phyloP scores from a whole-genome alignment of 1,140 invertebrate species.

The Drosophila suzukii region DNA sequence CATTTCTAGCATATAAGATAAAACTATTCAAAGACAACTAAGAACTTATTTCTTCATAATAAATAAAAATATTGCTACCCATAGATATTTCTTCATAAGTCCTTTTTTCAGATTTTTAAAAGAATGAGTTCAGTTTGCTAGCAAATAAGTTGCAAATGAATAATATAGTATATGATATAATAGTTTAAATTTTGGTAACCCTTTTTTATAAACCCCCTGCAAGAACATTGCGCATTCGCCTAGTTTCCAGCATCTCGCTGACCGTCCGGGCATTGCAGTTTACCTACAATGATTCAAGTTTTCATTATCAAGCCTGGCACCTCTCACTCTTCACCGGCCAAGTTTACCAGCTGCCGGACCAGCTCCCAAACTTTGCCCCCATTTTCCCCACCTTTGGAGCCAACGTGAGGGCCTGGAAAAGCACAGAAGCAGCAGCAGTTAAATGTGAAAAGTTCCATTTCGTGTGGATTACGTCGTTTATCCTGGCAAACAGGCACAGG shows the following conservation, averaged over 20 bases:
- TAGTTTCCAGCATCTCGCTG: neutral
- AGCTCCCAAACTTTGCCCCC: conserved; percentile 6
- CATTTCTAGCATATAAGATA: neutral
- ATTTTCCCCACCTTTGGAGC: conserved; percentile 7
- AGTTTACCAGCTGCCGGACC: conserved; percentile 17
- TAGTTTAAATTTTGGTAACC: neutral
- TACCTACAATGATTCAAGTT: conserved; percentile 78
- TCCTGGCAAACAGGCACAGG: conserved; percentile 72
- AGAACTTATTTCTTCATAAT: no score
- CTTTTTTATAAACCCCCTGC: neutral
- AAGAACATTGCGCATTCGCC: conserved; percentile 25
- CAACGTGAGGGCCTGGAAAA: conserved; percentile 13
- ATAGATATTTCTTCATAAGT: no score
- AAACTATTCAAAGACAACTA: no score
- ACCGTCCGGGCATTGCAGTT: conserved; percentile 48
- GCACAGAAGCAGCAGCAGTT: conserved; percentile 55
- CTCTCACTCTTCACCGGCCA: conserved; percentile 38
- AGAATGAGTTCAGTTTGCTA: no score
- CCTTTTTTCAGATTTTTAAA: no score
- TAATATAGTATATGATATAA: no score
- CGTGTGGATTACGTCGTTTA: conserved; percentile 79
- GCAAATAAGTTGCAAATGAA: no score
- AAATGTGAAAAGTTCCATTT: conserved; percentile 82
- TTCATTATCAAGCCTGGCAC: conserved; percentile 69
- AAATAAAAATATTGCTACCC: no score